Evolutionary conservation across 2,797 vertebrate species (phyloP).

Genomic region (Zenarchopterus dispar): DNA sequence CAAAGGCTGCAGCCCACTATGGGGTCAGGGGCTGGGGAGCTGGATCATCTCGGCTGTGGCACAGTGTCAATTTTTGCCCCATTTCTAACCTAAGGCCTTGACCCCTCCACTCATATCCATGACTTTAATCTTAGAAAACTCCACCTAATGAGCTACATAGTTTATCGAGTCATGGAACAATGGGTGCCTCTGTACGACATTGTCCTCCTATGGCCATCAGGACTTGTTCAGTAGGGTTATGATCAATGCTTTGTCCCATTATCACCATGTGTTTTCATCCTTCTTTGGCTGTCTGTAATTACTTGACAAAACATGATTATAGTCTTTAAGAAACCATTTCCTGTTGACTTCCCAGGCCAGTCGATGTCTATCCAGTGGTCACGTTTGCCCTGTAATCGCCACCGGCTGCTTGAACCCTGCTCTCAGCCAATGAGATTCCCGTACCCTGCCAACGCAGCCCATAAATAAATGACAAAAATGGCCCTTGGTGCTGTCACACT

Average conservation of each 20-base stretch:
- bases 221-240: slow-evolving; percentile 38
- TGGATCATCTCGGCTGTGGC: slow-evolving; percentile 88
- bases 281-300: slow-evolving; percentile 65
- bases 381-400: slow-evolving; percentile 72
- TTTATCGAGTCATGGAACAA: slow-evolving; percentile 92
- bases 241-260: slow-evolving; percentile 57
- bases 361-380: slow-evolving; percentile 70
- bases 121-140: slow-evolving; percentile 77
- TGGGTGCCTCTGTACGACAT: slow-evolving; percentile 68
- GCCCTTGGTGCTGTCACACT: slow-evolving; percentile 67
- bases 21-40: slow-evolving; percentile 91
- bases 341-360: slow-evolving; percentile 70
- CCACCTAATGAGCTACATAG: slow-evolving; percentile 91
- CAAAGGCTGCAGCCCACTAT: slow-evolving; percentile 93
- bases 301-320: slow-evolving; percentile 74
- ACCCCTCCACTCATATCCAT: slow-evolving; percentile 75
- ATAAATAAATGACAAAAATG: slow-evolving; percentile 77
- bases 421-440: slow-evolving; percentile 70
- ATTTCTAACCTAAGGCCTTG: slow-evolving; percentile 69
- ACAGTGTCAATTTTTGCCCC: slow-evolving; percentile 88
- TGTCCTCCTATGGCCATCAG: slow-evolving; percentile 61
- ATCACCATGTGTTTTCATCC: slow-evolving; percentile 54
- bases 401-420: slow-evolving; percentile 63
- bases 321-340: slow-evolving; percentile 69
- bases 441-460: slow-evolving; percentile 61